Evolutionary conservation across 2,797 vertebrate genomes (phyloP), one percentile per base, ranked within the genome.

Genomic region (Chelmon rostratus): DNA sequence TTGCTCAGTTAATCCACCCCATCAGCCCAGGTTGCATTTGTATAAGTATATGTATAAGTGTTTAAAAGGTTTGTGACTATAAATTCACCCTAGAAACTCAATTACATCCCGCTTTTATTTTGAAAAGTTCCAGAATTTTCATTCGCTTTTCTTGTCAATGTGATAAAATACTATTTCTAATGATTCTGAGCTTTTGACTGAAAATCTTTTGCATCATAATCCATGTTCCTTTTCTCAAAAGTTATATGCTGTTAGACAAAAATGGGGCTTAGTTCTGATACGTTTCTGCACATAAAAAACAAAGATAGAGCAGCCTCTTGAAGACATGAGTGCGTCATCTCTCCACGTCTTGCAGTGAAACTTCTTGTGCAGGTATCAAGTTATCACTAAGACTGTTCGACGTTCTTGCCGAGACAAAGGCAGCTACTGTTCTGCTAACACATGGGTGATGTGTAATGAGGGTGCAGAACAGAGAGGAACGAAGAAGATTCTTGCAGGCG

Each of bases 321-420:
- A 13, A 53, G 18, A 63, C 40, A 49, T 3, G 28, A 25, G 23
- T 37, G 31, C 25, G 8, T 49, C 15, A 53, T 33, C 35, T 58
- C 64, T 31, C 44, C 8, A 35, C 50, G 15, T 31, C 35, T 54
- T 8, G 9, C 58, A 25, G 46, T 38, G 54, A 66, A 71, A 62
- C 28, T 5, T 68, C 57, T 79, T 71, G 1, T 77, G 76, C 76
- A 82, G 79, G 82, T 91, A 86, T 89, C 83, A 70, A 47, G 61
- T 82, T 87, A 80, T 88, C 84, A 88, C 73, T 68, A 64, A 89
- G 79, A 76, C 83, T 76, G 72, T 73, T 44, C 67, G 61, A 61
- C 67, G 58, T 21, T 56, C 28, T 58, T 19, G 50, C 19, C 19
- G 33, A 65, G 59, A 90, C 89, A 91, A 91, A 91, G 83, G 70